Percentiles rank a stretch among this genome's conserved stretches.
These are phyloP conservation scores for Alcedo quadribrachys DNA, from an alignment of 2,797 vertebrate genomes.

Conservation along the genomic window DNA sequence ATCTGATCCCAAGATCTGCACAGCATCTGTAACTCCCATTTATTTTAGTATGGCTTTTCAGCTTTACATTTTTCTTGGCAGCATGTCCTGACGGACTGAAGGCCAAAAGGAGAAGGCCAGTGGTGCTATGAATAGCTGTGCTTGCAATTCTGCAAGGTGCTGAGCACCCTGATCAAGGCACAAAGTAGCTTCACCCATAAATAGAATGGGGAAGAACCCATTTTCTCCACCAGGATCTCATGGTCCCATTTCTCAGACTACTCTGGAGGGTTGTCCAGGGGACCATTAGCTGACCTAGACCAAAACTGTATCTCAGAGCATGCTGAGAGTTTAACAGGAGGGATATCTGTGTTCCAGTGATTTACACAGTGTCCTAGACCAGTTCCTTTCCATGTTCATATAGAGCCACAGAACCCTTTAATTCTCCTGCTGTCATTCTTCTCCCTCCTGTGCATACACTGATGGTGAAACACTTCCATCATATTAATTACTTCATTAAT, in stretches of 20 bases:
- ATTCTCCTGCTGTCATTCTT: not conserved
- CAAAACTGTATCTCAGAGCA: not conserved
- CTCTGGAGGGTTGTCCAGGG: not conserved
- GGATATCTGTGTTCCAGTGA: not conserved
- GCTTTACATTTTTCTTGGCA: not conserved
- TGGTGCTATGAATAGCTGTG: not conserved
- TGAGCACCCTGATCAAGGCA: not conserved
- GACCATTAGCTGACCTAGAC: not conserved
- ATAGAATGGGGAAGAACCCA: not conserved
- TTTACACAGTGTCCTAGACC: not conserved
- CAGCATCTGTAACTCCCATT: not conserved
- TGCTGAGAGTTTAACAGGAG: not conserved
- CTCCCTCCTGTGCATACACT: not conserved
- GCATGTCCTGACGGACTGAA: not conserved
- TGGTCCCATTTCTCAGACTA: not conserved
- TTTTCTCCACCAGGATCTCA: not conserved
- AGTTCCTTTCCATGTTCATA: not conserved
- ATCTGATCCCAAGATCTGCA: not conserved
- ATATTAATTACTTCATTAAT: not conserved
- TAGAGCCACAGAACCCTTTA: not conserved
- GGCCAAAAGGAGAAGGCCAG: not conserved
- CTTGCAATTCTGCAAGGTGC: not conserved
- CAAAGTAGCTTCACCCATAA: not conserved
- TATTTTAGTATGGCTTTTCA: not conserved
- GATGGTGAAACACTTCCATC: rapidly evolving